Conservation (phyloP, 2,888 invertebrate species). For the Latrodectus hesperus region DNA sequence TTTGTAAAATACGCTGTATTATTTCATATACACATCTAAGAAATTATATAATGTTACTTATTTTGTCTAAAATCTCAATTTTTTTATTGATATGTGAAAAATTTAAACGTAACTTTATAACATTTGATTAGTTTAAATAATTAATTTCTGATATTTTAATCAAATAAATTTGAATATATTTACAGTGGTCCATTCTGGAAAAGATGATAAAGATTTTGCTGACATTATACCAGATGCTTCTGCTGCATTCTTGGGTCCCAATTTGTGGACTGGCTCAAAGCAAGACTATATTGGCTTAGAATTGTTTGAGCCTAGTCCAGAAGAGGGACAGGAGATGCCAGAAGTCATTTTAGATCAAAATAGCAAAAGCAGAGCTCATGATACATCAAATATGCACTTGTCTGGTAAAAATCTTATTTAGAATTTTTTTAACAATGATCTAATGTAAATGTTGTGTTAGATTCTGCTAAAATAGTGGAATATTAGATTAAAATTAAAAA, state of each 20-base stretch:
- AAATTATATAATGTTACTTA: too few relatives aligned
- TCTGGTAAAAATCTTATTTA: constrained; percentile 14
- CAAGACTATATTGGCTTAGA: constrained; percentile 75
- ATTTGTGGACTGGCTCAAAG: constrained; percentile 85
- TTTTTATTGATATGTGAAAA: too few relatives aligned
- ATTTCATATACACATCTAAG: too few relatives aligned
- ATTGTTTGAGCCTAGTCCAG: constrained; percentile 73
- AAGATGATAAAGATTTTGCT: constrained; percentile 76
- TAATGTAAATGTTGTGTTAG: too few relatives aligned
- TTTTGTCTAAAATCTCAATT: too few relatives aligned
- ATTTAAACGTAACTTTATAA: too few relatives aligned
- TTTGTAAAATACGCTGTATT: too few relatives aligned
- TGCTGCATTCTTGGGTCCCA: constrained; percentile 96
- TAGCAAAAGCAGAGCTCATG: constrained; percentile 9
- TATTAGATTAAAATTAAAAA: too few relatives aligned
- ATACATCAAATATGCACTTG: constrained; percentile 8
- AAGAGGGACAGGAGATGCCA: constrained; percentile 15
- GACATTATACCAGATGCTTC: constrained; percentile 92
- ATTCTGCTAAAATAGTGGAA: too few relatives aligned
- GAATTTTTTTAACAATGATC: too few relatives aligned
- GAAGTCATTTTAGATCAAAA: constrained; percentile 28
- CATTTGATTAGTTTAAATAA: too few relatives aligned
- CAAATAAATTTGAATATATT: neutral
- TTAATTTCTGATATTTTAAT: neutral
- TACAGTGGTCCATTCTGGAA: constrained; percentile 61